Evolutionary conservation across 1,140 invertebrate genomes (phyloP).

Genomic region (Cardiocondyla obscurior): DNA sequence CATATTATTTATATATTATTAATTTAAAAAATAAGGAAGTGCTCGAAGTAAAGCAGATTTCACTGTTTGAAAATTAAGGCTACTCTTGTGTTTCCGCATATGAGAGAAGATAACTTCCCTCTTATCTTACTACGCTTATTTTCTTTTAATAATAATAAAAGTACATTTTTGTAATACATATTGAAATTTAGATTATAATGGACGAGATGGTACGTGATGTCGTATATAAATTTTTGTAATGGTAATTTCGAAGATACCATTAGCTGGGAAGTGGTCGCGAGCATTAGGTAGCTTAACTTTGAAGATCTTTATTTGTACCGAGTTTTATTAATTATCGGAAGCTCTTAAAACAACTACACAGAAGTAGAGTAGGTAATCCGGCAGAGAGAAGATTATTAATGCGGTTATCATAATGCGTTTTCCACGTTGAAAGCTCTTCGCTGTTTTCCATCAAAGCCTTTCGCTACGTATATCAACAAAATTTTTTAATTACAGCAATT

Average conservation of each 20-base stretch:
- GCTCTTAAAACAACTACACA: slow-evolving; percentile 23
- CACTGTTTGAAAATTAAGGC: neutral
- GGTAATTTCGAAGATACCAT: slow-evolving; percentile 19
- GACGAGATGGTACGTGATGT: neutral
- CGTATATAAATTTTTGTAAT: too few relatives aligned
- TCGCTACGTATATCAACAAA: neutral
- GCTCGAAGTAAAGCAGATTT: neutral
- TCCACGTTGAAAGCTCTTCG: neutral
- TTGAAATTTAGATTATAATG: neutral
- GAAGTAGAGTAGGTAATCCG: slow-evolving; percentile 27
- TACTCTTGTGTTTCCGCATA: neutral
- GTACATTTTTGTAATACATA: slow-evolving; percentile 23
- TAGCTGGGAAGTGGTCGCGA: neutral
- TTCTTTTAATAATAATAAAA: slow-evolving; percentile 1
- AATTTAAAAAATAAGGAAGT: neutral
- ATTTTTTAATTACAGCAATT: neutral
- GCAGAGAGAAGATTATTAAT: slow-evolving; percentile 33
- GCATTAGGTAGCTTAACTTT: slow-evolving; percentile 12
- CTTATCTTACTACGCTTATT: neutral
- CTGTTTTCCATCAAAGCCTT: neutral
- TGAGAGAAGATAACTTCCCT: slow-evolving; percentile 17
- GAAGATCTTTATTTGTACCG: neutral
- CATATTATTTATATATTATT: neutral
- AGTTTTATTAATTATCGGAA: slow-evolving; percentile 47
- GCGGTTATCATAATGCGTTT: slow-evolving; percentile 21